Conservation (phyloP, 2,888 invertebrate species). For the Sycophila texana region DNA sequence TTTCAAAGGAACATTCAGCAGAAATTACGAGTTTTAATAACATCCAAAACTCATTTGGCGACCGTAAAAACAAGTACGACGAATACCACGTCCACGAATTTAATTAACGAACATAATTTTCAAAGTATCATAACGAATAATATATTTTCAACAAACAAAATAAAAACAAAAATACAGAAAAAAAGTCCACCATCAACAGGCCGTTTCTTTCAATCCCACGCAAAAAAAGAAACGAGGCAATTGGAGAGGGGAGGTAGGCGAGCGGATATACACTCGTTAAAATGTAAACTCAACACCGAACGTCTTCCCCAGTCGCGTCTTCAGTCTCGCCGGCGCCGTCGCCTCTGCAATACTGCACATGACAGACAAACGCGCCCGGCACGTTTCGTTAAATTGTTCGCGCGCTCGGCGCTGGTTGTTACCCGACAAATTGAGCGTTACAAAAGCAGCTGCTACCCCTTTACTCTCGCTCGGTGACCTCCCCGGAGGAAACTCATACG, state of each 20-base stretch:
- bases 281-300: constrained; percentile 27
- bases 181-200: not conserved
- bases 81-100: too few species aligned
- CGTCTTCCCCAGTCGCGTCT: constrained; percentile 3
- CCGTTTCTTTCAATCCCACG: not conserved
- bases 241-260: not conserved
- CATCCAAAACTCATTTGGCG: too few species aligned
- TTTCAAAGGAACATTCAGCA: too few species aligned
- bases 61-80: too few species aligned
- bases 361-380: constrained; percentile 37
- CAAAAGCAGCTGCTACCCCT: constrained; percentile 29
- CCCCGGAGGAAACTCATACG: constrained; percentile 12
- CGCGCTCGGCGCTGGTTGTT: constrained; percentile 26
- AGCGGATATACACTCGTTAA: constrained; percentile 18
- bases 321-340: not conserved
- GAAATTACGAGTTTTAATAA: too few species aligned
- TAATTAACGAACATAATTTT: too few species aligned
- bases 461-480: not conserved
- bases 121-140: too few species aligned
- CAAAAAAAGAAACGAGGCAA: not conserved
- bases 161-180: too few species aligned
- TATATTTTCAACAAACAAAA: too few species aligned
- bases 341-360: not conserved
- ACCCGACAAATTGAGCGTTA: constrained; percentile 50
- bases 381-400: constrained; percentile 34